Evolutionary conservation across 2,797 vertebrate species (phyloP), one percentile per base, ranked within the genome.

Genomic region (Leptatherina wallacei): DNA sequence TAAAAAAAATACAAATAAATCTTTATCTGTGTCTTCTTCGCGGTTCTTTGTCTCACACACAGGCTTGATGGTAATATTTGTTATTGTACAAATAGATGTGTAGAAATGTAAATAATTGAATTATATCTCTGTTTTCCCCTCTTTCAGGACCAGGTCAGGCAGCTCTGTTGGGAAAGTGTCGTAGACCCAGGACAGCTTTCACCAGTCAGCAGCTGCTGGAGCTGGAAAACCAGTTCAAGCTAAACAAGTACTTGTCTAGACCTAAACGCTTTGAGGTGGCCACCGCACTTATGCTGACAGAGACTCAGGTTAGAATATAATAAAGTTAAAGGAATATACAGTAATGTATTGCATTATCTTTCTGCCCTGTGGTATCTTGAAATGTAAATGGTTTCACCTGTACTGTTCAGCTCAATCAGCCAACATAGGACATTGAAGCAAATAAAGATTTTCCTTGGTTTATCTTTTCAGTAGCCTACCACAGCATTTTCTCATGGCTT

Each of bases 211-310:
- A 97, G 88, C 95, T 98, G 32, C 91, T 98, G 79, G 95, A 97
- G 74, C 85, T 97, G 78, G 97, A 98, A 91, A 96, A 97, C 89
- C 97, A 98, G 88, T 98, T 98, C 91, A 97, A 97, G 86, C 91
- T 97, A 79, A 98, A 97, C 94, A 98, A 97, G 78, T 98, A 98
- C 69, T 91, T 98, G 71, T 98, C 97, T 33, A 89, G 97, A 63
- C 97, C 97, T 8, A 97, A 97, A 85, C 96, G 97, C 66, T 98
- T 97, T 4, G 97, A 98, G 84, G 97, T 98, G 91, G 95, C 97
- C 81, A 98, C 97, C 0, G 95, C 96, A 0, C 93, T 98, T 73
- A 96, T 97, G 96, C 92, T 98, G 61, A 98, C 96, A 0, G 97
- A 98, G 85, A 98, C 97, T 0, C 97, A 92, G 88, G 91, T 81